Evolutionary conservation across 2,113 vertebrate genomes (phyloP).

Genomic region (Ceuthmochares aereus): DNA sequence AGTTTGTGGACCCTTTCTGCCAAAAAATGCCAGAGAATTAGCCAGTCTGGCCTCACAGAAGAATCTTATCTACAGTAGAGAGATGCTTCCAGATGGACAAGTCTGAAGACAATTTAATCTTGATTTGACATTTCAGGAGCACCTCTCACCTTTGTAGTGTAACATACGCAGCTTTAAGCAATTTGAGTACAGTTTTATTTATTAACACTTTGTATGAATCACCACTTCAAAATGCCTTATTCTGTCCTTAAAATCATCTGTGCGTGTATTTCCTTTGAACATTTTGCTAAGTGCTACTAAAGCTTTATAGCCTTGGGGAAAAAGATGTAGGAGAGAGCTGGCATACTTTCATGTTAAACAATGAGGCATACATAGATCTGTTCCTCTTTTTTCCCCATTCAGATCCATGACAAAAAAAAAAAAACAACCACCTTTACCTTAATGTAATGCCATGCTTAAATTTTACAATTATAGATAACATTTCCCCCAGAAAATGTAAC

Average conservation of each 20-base stretch:
- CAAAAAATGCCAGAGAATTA: not conserved
- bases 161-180: conserved; percentile 29
- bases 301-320: conserved; percentile 45
- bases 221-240: conserved; percentile 69
- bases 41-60: not conserved
- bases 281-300: conserved; percentile 66
- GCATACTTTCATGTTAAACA: conserved; percentile 51
- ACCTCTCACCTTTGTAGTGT: not conserved
- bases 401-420: not conserved
- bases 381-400: conserved; percentile 8
- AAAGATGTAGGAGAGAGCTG: conserved; percentile 41
- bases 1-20: not conserved
- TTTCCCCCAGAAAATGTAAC: not conserved
- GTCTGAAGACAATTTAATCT: not conserved
- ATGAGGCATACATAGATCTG: conserved; percentile 54
- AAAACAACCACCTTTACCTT: not conserved
- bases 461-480: not conserved
- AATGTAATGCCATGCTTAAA: not conserved
- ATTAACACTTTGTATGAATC: conserved; percentile 72
- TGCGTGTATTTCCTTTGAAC: conserved; percentile 46
- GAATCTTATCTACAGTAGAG: not conserved
- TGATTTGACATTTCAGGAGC: conserved; percentile 39
- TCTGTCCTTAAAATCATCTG: conserved; percentile 60
- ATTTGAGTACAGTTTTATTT: conserved; percentile 45
- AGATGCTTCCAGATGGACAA: not conserved